phyloP scores from a whole-genome alignment of 2,113 vertebrate genomes.

The Xenopus borealis region DNA sequence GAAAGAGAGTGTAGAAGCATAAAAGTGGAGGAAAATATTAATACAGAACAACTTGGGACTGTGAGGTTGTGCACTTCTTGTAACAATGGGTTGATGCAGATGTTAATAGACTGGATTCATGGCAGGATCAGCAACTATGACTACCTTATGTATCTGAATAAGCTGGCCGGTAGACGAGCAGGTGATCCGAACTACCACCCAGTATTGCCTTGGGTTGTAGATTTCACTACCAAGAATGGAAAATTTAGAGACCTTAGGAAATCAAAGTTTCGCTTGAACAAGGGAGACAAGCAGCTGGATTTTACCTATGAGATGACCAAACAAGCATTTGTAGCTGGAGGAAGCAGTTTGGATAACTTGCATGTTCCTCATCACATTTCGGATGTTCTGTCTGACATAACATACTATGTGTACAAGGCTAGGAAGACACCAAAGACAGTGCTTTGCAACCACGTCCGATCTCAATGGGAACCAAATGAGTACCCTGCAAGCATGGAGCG shows the following conservation, averaged over 20 bases:
- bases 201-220: slow-evolving; percentile 93
- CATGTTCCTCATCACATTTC: slow-evolving; percentile 98
- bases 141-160: slow-evolving; percentile 92
- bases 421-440: slow-evolving; percentile 86
- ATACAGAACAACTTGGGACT: slow-evolving; percentile 41
- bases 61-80: slow-evolving; percentile 59
- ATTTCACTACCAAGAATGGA: slow-evolving; percentile 86
- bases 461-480: slow-evolving; percentile 97
- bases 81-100: slow-evolving; percentile 71
- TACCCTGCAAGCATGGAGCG: slow-evolving; percentile 96
- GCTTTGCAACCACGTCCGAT: slow-evolving; percentile 91
- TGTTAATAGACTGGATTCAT: slow-evolving; percentile 87
- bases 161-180: slow-evolving; percentile 84
- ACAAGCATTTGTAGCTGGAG: slow-evolving; percentile 86
- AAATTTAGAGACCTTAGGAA: slow-evolving; percentile 89
- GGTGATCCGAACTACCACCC: slow-evolving; percentile 97
- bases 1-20: slow-evolving; percentile 55
- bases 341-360: slow-evolving; percentile 78
- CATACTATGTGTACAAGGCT: slow-evolving; percentile 96
- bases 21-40: slow-evolving; percentile 26
- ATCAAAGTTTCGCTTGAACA: slow-evolving; percentile 98
- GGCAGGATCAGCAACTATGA: slow-evolving; percentile 88
- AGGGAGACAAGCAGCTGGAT: slow-evolving; percentile 96
- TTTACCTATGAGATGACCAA: slow-evolving; percentile 98
- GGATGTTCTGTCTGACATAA: slow-evolving; percentile 93